Evolutionary conservation across 1,140 invertebrate species (phyloP), one percentile per base, ranked within the genome.

Genomic region (Pseudomyrmex gracilis): DNA sequence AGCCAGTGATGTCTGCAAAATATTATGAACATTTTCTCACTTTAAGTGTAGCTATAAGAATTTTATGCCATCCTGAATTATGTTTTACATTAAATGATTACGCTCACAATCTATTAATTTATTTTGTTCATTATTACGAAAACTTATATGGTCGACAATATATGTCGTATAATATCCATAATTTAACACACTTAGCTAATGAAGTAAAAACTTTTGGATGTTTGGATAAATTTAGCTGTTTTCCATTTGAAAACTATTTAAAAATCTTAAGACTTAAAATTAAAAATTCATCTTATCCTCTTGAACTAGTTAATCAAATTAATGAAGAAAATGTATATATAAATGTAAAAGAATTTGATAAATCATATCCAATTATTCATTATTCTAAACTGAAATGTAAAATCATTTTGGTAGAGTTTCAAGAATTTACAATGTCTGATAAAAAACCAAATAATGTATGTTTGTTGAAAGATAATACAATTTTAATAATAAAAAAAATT

Each of bases 1-100:
- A 53, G 8, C 24, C 66, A 53, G 10, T 24, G 1, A 24, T 68
- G 22, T 53, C 47, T 53, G 7, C 17, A 3, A 13, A 5, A 68
- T 68, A 68, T 68, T 53, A 68, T n/a, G 15, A 2, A 15, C 66
- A 68, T 68, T 68, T 68, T 24, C 66, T 68, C n/a, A 68, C 47
- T 3, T 24, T 68, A 2, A 68, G 66, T 53, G 9, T 68, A 10
- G 49, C 49, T 2, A 68, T 68, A 51, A 68, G 66, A 10, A 51
- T 68, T 9, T 68, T 53, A 24, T 68, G 49, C 9, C 4, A 68
- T 67, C 64, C 64, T 1, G 20, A 22, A 12, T 43, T 63, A 63
- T 12, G 15, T 63, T 9, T n/a, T 63, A 3, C 20, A n/a, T 17
- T 43, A 3, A 45, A 66, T 63, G 45, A 53, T 13, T 53, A 53